Evolutionary conservation across 2,888 invertebrate genomes (phyloP).

Genomic region (Lysandra bellargus): DNA sequence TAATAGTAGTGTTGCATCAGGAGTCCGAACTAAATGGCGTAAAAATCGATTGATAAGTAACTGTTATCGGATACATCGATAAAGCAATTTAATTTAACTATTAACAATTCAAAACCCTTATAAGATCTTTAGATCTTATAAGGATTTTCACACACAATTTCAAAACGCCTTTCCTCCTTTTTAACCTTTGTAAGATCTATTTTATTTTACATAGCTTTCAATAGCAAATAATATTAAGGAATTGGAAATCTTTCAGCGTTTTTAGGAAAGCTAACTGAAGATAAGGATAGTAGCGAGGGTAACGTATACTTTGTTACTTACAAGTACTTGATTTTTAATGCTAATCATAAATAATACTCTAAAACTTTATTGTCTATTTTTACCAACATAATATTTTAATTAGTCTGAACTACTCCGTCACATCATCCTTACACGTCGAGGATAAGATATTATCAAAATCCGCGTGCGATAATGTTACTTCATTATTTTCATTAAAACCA

Average conservation of each 20-base stretch:
- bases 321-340: background rate
- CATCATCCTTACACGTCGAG: background rate
- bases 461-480: conserved; percentile 37
- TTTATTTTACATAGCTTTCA: no score
- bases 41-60: conserved; percentile 16
- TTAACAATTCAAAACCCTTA: no score
- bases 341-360: background rate
- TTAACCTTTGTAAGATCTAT: no score
- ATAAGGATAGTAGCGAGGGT: no score
- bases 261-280: no score
- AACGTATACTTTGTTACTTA: no score
- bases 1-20: background rate
- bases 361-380: background rate
- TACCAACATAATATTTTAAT: background rate
- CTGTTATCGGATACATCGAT: background rate
- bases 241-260: no score
- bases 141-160: background rate
- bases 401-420: background rate
- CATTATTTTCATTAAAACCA: conserved; percentile 32
- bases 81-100: background rate
- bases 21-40: conserved; percentile 9
- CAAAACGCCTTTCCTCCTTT: no score
- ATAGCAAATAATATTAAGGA: no score
- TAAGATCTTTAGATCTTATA: no score
- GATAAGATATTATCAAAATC: conserved; percentile 35